Base-by-base conservation (phyloP, 2,113 vertebrate species). In the Corythornis cristatus region DNA sequence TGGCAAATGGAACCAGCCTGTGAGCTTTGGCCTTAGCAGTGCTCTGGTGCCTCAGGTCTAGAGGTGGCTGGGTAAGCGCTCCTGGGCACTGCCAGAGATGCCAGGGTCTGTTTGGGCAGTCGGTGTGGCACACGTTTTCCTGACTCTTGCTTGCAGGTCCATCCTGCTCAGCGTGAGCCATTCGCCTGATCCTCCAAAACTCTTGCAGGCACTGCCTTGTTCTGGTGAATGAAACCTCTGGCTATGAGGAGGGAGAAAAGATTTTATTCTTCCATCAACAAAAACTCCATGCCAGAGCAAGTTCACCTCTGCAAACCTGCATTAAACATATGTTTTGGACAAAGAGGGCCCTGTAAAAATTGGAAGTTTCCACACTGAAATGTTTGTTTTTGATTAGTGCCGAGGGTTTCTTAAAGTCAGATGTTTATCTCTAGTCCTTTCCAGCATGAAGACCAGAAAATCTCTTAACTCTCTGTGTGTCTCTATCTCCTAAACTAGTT, bases 161-260 rank as follows among this genome's bases (percentile, higher is more conserved):
- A n/a, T 46, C 5, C 2, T 0, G 3, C 19, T 68, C n/a, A 4
- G 16, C 22, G 68, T 1, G 5, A 72, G 26, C 45, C 0, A 0
- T 56, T 76, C 13, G 25, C 12, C 43, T 13, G 4, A n/a, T 70
- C 23, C 13, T 89, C 51, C 40, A 21, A 11, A 72, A 42, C 8
- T 68, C 42, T 60, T 3, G 6, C 8, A 73, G 51, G 8, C 15
- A 10, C n/a, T 48, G 16, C 48, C 54, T 29, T 0, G 8, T 62
- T 72, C 46, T 17, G 16, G 6, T 20, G 15, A 35, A 29, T 3
- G 3, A 88, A 82, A 57, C 26, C 17, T 82, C 54, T 62, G 22
- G 45, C 51, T 54, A 8, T 1, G 5, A 70, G 40, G 62, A 62
- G 20, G 28, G 56, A 79, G 60, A 28, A 87, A 75, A 83, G 28